Evolutionary conservation across 2,113 vertebrate genomes (phyloP).

Genomic region (Clarias macrocephalus): DNA sequence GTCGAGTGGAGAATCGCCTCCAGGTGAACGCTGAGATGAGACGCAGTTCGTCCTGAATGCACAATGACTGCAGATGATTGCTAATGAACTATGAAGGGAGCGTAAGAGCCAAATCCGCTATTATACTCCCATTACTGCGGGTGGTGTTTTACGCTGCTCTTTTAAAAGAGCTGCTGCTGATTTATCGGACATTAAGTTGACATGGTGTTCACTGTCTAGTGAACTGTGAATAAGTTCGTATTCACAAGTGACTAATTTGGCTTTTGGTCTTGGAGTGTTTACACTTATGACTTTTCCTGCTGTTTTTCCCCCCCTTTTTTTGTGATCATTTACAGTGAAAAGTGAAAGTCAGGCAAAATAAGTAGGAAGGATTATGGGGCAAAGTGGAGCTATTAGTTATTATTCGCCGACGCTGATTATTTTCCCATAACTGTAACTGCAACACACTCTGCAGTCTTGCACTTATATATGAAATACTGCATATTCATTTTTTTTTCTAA

Average conservation of each 20-base stretch:
- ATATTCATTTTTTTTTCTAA: background rate
- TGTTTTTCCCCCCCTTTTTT: background rate
- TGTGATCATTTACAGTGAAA: background rate
- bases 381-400: background rate
- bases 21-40: constrained; percentile 45
- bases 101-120: constrained; percentile 22
- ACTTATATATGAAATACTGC: background rate
- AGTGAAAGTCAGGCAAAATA: background rate
- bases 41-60: constrained; percentile 37
- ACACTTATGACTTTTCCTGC: background rate
- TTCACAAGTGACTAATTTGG: background rate
- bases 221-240: constrained; percentile 33
- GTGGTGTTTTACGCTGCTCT: background rate
- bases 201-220: constrained; percentile 11
- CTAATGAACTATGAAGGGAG: constrained; percentile 49
- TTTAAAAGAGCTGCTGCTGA: background rate
- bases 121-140: constrained; percentile 42
- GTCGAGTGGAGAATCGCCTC: constrained; percentile 34
- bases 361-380: background rate
- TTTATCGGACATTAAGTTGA: constrained; percentile 42
- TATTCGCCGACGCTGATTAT: background rate
- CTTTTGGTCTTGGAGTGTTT: constrained; percentile 2
- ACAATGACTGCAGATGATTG: constrained; percentile 34
- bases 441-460: background rate
- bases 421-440: background rate